Base-by-base conservation (phyloP, 1,140 invertebrate genomes). In the Drosophila parvula region DNA sequence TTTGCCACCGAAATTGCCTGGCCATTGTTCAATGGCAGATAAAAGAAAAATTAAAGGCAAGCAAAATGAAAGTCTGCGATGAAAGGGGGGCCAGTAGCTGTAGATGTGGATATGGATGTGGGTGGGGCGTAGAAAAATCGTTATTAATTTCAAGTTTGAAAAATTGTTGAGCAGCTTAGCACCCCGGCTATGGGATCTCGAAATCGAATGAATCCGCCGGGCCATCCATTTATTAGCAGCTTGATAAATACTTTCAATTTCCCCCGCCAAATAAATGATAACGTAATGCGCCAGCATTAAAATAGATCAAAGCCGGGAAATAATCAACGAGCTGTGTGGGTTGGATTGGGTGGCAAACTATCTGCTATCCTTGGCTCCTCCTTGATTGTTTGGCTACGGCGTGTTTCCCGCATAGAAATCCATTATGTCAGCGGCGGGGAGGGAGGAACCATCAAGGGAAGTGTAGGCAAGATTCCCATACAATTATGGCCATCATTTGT, bases 241-340 rank as follows among this genome's bases (percentile, higher is more conserved):
- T 82, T 88, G 84, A 88, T 88, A 88, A 88, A 88, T 88, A 89
- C 84, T 88, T 88, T 88, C 84, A 88, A 88, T 88, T 88, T 88
- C 88, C 77, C 77, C 74, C 74, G 65, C 85, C 82, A 81, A 86
- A 86, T 86, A 75, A 85, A 85, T 85, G 81, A 85, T 85, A 85
- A 74, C 81, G 81, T 85, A 85, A 84, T 84, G 81, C 81, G 68
- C 78, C 44, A 34, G 74, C 81, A 84, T 85, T 84, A 84, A 81
- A 85, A 78, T 85, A 86, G 78, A 85, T 85, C 81, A 85, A 85
- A 84, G 81, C 53, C 51, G 44, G 61, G 41, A 74, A 63, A 59
- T 76, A 69, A 67, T 78, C 78, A 78, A 65, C 56, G 40, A 50
- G 40, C 18, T 27, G 38, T 57, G 30, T 47, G 22, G 8, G 27